phyloP scores from a whole-genome alignment of 2,888 invertebrate species.

The Hipparchia sbordonii region DNA sequence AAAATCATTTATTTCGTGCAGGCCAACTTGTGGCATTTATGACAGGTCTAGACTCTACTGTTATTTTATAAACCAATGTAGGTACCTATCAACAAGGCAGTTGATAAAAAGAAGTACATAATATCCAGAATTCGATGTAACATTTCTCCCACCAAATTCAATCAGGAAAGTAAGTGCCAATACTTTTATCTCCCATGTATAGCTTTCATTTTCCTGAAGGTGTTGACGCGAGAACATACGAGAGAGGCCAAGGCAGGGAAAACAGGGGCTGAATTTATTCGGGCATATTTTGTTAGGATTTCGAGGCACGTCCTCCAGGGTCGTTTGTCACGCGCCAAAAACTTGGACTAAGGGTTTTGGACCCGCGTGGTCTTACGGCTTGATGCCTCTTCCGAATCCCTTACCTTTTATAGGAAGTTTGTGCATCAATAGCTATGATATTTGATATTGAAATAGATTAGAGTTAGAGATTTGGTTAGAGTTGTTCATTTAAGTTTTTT shows the following conservation, averaged over 20 bases:
- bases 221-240: constrained; percentile 53
- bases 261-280: constrained; percentile 57
- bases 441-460: not conserved
- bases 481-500: no score
- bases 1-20: no score
- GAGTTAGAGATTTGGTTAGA: not conserved
- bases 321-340: constrained; percentile 34
- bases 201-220: constrained; percentile 50
- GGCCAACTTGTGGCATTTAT: no score
- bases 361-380: constrained; percentile 21
- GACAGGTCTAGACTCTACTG: no score
- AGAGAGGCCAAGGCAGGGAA: constrained; percentile 51
- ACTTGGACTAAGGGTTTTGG: constrained; percentile 26
- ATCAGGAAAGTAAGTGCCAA: constrained; percentile 16
- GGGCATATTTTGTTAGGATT: constrained; percentile 49
- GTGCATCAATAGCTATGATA: not conserved
- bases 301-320: constrained; percentile 53
- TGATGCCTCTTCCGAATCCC: constrained; percentile 10
- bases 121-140: constrained; percentile 3
- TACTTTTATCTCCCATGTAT: constrained; percentile 28
- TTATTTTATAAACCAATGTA: no score
- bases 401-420: constrained; percentile 12
- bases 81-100: no score
- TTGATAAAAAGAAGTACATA: not conserved
- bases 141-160: constrained; percentile 11